Percentiles rank a stretch among this genome's conserved stretches.
These are phyloP conservation scores for Conchocele bisecta DNA, from an alignment of 2,888 invertebrate genomes.

Conservation along the genomic window DNA sequence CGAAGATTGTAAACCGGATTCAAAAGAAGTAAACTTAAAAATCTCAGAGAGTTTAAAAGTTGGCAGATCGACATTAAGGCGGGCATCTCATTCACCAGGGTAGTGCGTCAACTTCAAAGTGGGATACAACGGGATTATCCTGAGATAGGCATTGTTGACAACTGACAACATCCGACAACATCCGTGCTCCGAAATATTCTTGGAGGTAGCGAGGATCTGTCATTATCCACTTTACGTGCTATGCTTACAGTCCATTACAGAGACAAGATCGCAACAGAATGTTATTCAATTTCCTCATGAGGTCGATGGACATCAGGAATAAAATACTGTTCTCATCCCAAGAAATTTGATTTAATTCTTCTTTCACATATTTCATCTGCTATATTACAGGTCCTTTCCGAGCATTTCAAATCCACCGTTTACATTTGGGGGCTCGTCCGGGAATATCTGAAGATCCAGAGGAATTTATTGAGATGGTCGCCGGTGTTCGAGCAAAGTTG, in stretches of 20 bases:
- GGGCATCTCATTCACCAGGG: neutral
- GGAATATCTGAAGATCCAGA: too few relatives aligned
- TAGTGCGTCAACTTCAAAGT: neutral
- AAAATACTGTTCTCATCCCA: slow-evolving; percentile 11
- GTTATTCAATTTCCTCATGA: slow-evolving; percentile 11
- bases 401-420: too few relatives aligned
- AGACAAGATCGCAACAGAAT: too few relatives aligned
- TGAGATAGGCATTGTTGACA: slow-evolving; percentile 2
- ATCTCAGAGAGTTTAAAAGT: slow-evolving; percentile 1
- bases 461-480: too few relatives aligned
- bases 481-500: too few relatives aligned
- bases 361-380: too few relatives aligned
- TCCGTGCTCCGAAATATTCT: neutral
- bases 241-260: slow-evolving; percentile 17
- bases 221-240: neutral
- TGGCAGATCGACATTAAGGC: slow-evolving; percentile 3
- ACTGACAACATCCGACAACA: neutral
- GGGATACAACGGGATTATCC: neutral
- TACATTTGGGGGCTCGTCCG: too few relatives aligned
- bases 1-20: too few relatives aligned
- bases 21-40: too few relatives aligned
- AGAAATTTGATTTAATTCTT: too few relatives aligned
- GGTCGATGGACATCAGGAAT: slow-evolving; percentile 14
- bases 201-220: neutral
- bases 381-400: too few relatives aligned